phyloP scores from a whole-genome alignment of 2,113 vertebrate species.

The Syngnathus typhle region DNA sequence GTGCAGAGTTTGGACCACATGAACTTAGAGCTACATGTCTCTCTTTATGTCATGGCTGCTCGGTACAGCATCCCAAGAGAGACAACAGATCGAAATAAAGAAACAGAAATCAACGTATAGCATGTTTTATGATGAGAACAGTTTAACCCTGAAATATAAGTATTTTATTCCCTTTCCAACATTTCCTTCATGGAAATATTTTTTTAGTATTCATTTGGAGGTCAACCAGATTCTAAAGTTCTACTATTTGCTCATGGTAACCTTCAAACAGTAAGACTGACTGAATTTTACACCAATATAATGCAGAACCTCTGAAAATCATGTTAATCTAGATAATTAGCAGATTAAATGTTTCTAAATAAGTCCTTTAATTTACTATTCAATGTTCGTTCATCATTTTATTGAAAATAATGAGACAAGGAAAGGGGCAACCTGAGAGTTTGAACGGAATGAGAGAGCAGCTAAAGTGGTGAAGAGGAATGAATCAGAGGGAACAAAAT shows the following conservation, averaged over 20 bases:
- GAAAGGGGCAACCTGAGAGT: conserved; percentile 18
- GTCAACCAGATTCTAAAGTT: neutral
- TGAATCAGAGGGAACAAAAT: conserved; percentile 64
- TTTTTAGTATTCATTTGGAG: neutral
- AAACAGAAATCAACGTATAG: neutral
- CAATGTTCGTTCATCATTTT: conserved; percentile 57
- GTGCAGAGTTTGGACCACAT: neutral
- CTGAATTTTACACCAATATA: conserved; percentile 25
- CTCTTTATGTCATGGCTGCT: too few relatives aligned
- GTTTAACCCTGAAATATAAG: neutral
- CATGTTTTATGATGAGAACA: neutral
- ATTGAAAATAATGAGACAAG: conserved; percentile 64
- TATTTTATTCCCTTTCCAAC: neutral
- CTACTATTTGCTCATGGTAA: conserved; percentile 20
- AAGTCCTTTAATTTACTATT: conserved; percentile 59
- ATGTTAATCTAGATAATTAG: conserved; percentile 58
- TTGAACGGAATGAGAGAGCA: conserved; percentile 23
- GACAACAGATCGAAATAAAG: too few relatives aligned
- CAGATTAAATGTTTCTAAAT: conserved; percentile 58
- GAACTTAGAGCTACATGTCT: neutral
- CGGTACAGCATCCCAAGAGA: too few relatives aligned
- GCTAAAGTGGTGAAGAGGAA: conserved; percentile 42
- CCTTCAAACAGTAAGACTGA: conserved; percentile 47
- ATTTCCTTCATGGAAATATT: neutral
- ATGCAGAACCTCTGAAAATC: conserved; percentile 38